phyloP scores from a whole-genome alignment of 2,113 vertebrate genomes.

The Lipotes vexillifer region DNA sequence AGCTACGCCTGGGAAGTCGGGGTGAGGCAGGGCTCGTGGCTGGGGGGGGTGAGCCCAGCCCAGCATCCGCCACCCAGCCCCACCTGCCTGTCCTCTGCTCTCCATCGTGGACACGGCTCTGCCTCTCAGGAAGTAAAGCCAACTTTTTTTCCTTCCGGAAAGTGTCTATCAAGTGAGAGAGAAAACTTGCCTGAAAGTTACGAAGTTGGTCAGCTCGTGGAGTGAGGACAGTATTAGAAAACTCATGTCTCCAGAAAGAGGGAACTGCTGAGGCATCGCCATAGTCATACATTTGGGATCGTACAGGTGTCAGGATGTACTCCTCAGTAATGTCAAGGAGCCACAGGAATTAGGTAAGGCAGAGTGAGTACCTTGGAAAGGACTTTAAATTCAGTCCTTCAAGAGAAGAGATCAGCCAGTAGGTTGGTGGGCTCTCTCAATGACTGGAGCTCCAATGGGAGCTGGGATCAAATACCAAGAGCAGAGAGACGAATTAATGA shows the following conservation, averaged over 20 bases:
- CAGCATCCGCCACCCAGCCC: too few species aligned
- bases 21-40: background rate
- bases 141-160: background rate
- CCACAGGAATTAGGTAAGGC: background rate
- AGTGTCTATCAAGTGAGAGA: background rate
- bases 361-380: background rate
- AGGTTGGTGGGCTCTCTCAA: background rate
- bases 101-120: rapidly evolving
- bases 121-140: background rate
- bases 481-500: background rate
- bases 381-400: background rate
- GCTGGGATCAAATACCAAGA: background rate
- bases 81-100: background rate
- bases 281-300: background rate
- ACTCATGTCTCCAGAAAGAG: background rate
- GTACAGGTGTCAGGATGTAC: background rate
- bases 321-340: background rate
- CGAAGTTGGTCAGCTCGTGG: background rate
- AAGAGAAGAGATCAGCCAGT: background rate
- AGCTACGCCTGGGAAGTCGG: rapidly evolving
- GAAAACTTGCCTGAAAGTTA: background rate
- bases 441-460: background rate
- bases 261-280: background rate
- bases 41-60: too few species aligned
- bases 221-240: background rate